Base-by-base conservation (phyloP, 2,797 vertebrate species). In the Erethizon dorsatum region DNA sequence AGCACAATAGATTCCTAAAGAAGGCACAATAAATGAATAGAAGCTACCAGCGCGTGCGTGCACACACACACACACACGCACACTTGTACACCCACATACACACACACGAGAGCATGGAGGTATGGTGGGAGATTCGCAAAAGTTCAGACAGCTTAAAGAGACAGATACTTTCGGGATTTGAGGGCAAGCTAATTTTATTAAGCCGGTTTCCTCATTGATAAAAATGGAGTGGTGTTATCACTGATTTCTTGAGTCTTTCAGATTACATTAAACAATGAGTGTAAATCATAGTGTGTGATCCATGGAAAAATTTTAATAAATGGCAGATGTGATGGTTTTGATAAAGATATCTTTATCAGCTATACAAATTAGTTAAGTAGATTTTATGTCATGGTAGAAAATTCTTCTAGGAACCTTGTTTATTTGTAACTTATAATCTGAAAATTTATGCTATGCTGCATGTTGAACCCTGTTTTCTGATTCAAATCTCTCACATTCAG, bases 121-220 rank as follows among this genome's bases (percentile, higher is more conserved):
- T 12, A 73, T 41, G 11, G 37, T 28, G 14, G 54, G 22, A 67
- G 63, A 65, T 0, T 75, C 24, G 37, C 56, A n/a, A 84, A 41
- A 69, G 13, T n/a, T 13, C n/a, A 95, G 31, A 90, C 9, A 83
- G 45, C 9, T 73, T 65, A 92, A 61, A 77, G 47, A 90, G n/a
- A 90, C 13, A 85, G 26, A 65, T 61, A 50, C 37, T 77, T 90
- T n/a, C 1, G 1, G 45, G 18, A 84, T 71, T n/a, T 85, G 41
- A 7, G 12, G 37, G 9, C 56, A 77, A 79, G 8, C 6, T 65
- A 69, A 59, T 92, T 95, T 93, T 94, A 45, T 86, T 75, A 92
- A 88, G 18, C 41, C 22, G 82, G 24, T 88, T 93, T 94, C 11
- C 33, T 65, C 3, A 3, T 1, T 4, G 24, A 65, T 84, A 80